phyloP scores from a whole-genome alignment of 2,113 vertebrate species.

The Galemys pyrenaicus region DNA sequence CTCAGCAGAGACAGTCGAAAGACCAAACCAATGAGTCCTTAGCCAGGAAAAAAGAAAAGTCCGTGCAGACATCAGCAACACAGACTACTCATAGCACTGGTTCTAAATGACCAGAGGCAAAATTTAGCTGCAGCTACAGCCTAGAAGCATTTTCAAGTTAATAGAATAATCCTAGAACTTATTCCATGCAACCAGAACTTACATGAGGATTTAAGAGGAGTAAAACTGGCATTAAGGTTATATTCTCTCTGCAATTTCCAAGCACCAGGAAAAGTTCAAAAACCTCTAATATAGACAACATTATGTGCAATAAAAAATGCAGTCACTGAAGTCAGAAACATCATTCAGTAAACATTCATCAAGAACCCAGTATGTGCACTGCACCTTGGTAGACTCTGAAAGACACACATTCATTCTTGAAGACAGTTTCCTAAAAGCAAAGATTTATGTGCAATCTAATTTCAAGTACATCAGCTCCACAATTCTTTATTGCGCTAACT shows the following conservation, averaged over 20 bases:
- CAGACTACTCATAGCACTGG: background rate
- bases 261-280: conserved; percentile 49
- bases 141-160: conserved; percentile 60
- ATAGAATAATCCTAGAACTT: conserved; percentile 31
- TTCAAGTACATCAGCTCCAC: conserved; percentile 57
- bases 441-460: conserved; percentile 43
- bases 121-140: conserved; percentile 52
- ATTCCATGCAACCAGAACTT: conserved; percentile 48
- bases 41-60: background rate
- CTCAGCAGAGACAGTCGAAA: background rate
- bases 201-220: conserved; percentile 9
- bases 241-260: conserved; percentile 61
- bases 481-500: conserved; percentile 63
- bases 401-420: background rate
- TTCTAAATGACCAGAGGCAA: conserved; percentile 20
- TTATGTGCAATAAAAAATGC: background rate
- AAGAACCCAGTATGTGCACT: background rate
- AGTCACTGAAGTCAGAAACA: conserved; percentile 43
- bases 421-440: conserved; percentile 32
- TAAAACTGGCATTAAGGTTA: conserved; percentile 63
- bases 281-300: background rate
- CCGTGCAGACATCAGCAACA: background rate
- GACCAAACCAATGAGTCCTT: background rate
- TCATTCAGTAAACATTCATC: conserved; percentile 33
- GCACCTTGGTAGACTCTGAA: background rate